These are phyloP conservation scores for Furcifer pardalis DNA, from an alignment of 2,797 vertebrate species.

Conservation along the genomic window DNA sequence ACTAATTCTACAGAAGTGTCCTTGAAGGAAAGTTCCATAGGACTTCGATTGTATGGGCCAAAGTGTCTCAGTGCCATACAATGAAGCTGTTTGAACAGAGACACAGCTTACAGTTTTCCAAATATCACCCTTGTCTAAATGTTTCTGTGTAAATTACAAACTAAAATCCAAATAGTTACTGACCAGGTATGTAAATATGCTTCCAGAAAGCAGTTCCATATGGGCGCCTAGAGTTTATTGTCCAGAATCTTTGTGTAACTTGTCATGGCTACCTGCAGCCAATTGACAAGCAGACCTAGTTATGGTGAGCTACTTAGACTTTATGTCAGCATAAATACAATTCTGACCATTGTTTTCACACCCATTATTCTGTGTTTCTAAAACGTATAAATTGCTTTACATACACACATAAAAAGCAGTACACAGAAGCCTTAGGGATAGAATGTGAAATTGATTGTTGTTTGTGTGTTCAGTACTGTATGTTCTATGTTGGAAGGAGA, in stretches of 20 bases:
- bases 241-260: too few species aligned
- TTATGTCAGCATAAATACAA: too few species aligned
- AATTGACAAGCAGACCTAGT: too few species aligned
- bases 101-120: not conserved
- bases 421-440: not conserved
- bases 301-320: too few species aligned
- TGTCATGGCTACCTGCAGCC: too few species aligned
- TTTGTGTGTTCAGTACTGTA: rapidly evolving
- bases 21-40: not conserved
- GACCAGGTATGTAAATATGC: not conserved
- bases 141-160: not conserved
- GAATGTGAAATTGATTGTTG: not conserved
- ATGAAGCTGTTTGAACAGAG: not conserved
- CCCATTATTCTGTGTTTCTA: not conserved
- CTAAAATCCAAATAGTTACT: not conserved
- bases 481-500: not conserved
- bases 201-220: not conserved
- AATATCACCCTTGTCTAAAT: not conserved
- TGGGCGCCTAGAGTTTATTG: too few species aligned
- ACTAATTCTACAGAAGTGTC: not conserved
- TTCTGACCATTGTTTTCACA: not conserved
- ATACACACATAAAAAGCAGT: not conserved
- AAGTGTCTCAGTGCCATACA: not conserved
- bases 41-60: not conserved
- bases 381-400: not conserved